Conservation (phyloP, 2,888 invertebrate genomes). For the Mycalesis mineus region DNA sequence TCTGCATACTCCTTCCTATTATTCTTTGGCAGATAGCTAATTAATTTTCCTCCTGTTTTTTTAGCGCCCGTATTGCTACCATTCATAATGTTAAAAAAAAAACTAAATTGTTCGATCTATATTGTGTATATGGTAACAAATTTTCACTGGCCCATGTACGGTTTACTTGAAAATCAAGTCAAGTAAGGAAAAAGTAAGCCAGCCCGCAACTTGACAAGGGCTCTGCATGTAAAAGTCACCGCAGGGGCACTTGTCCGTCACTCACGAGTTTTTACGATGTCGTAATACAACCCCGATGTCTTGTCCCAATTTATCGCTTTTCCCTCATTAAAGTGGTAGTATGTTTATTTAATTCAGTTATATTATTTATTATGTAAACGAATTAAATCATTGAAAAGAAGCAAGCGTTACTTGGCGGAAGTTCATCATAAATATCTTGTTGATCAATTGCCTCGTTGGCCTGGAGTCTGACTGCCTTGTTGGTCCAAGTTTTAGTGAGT, state of each 20-base stretch:
- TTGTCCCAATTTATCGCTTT: conserved; percentile 30
- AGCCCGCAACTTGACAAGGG: conserved; percentile 36
- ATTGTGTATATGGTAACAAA: not conserved
- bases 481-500: too few relatives aligned
- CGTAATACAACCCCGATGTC: conserved; percentile 50
- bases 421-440: too few relatives aligned
- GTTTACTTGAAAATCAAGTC: conserved; percentile 6
- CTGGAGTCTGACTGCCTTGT: too few relatives aligned
- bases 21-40: too few relatives aligned
- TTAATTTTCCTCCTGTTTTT: too few relatives aligned
- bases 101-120: too few relatives aligned
- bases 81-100: too few relatives aligned
- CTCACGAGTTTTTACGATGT: conserved; percentile 59
- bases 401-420: too few relatives aligned
- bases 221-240: conserved; percentile 58
- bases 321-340: conserved; percentile 10
- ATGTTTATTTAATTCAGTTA: conserved; percentile 1
- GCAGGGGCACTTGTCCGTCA: conserved; percentile 50
- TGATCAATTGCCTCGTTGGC: too few relatives aligned
- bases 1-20: too few relatives aligned
- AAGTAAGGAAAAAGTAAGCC: conserved; percentile 13
- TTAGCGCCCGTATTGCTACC: too few relatives aligned
- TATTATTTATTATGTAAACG: not conserved
- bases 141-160: not conserved
- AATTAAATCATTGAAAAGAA: too few relatives aligned